phyloP scores from a whole-genome alignment of 2,113 vertebrate genomes.

The Ibidorhyncha struthersii region DNA sequence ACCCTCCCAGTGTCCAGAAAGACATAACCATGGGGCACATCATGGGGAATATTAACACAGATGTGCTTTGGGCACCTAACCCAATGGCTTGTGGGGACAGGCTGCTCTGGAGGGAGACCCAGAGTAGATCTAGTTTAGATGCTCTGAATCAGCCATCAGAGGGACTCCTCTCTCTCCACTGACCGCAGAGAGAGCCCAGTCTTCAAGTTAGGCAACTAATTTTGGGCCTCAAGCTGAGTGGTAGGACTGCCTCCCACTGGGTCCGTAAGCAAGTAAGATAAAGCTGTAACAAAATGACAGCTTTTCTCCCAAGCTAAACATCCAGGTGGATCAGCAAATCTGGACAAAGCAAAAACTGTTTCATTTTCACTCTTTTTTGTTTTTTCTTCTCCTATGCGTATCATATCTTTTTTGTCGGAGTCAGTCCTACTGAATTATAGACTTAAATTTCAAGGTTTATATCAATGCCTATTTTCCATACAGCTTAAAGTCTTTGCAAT shows the following conservation, averaged over 20 bases:
- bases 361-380: neutral
- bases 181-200: neutral
- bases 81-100: neutral
- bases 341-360: neutral
- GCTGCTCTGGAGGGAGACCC: neutral
- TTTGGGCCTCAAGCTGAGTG: neutral
- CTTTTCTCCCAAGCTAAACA: neutral
- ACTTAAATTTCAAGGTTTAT: neutral
- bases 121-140: neutral
- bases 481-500: neutral
- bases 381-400: neutral
- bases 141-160: neutral
- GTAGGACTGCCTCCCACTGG: fast-evolving
- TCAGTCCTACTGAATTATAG: neutral
- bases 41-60: neutral
- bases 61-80: neutral
- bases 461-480: neutral
- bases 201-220: neutral
- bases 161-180: neutral
- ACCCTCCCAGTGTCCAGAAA: neutral
- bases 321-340: neutral
- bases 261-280: neutral
- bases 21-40: neutral
- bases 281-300: neutral
- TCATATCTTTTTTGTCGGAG: neutral